These are phyloP conservation scores for Nematostella vectensis DNA, from an alignment of 92 coral and sea anemone species.

Conservation along the genomic window DNA sequence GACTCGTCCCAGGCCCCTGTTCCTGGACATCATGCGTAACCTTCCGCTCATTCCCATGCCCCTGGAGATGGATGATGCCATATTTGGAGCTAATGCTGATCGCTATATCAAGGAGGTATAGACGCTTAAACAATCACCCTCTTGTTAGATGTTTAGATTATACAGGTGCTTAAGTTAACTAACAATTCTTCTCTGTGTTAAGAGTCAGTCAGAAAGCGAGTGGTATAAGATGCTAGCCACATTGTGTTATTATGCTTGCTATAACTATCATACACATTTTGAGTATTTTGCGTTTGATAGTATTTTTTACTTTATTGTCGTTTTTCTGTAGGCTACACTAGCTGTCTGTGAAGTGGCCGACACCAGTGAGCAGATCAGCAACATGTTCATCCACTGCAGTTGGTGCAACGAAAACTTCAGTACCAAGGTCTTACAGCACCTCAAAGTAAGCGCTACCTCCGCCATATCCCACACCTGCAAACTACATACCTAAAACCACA, in stretches of 20 bases:
- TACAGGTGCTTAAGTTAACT: too few species aligned
- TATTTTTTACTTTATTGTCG: too few species aligned
- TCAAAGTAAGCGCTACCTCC: conserved; percentile 43
- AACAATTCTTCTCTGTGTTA: too few species aligned
- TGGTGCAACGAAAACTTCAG: conserved; percentile 85
- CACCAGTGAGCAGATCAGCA: conserved; percentile 63
- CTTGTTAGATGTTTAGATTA: too few species aligned
- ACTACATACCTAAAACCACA: too few species aligned
- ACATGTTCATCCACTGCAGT: conserved; percentile 81
- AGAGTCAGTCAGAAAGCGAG: too few species aligned
- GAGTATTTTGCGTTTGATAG: too few species aligned
- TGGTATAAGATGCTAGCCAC: too few species aligned
- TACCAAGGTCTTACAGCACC: conserved; percentile 60
- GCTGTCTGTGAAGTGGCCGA: conserved; percentile 84
- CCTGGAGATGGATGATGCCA: conserved; percentile 72
- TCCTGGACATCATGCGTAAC: conserved; percentile 26
- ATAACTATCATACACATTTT: too few species aligned
- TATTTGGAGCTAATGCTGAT: conserved; percentile 61
- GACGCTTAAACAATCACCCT: too few species aligned
- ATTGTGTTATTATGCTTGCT: too few species aligned
- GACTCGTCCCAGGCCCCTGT: conserved; percentile 40
- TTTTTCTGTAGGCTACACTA: conserved; percentile 44
- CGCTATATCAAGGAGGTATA: conserved; percentile 63
- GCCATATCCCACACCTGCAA: background rate
- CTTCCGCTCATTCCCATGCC: conserved; percentile 64